Evolutionary conservation across 2,888 invertebrate genomes (phyloP).

Genomic region (Drosophila koepferae): DNA sequence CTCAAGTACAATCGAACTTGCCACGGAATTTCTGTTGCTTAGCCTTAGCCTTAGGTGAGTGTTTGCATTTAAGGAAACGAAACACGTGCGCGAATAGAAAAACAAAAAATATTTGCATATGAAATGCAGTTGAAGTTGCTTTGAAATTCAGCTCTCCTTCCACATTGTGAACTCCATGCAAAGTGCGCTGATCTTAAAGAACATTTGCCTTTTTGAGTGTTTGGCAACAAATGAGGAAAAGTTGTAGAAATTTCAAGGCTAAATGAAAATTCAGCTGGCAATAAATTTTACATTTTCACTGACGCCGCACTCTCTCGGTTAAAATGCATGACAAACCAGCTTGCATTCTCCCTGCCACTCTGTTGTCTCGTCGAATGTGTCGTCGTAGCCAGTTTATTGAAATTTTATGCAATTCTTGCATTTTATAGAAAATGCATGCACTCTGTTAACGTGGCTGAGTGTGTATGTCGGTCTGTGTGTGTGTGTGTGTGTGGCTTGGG

Average conservation of each 20-base stretch:
- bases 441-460: slow-evolving; percentile 7
- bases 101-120: slow-evolving; percentile 38
- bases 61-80: slow-evolving; percentile 13
- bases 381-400: slow-evolving; percentile 57
- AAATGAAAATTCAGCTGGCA: slow-evolving; percentile 41
- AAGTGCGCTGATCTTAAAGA: slow-evolving; percentile 8
- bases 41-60: background rate
- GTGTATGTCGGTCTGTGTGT: background rate
- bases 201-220: background rate
- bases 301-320: slow-evolving; percentile 48
- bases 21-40: background rate
- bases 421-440: slow-evolving; percentile 40
- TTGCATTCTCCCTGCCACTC: fast-evolving
- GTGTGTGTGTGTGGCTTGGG: background rate
- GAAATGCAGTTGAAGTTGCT: slow-evolving; percentile 21
- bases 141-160: background rate
- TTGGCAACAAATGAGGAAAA: slow-evolving; percentile 9
- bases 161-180: background rate
- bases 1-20: background rate
- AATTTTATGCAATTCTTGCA: slow-evolving; percentile 72
- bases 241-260: slow-evolving; percentile 25
- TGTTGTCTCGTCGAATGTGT: slow-evolving; percentile 20
- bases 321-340: slow-evolving; percentile 1
- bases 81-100: slow-evolving; percentile 47
- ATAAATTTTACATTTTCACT: slow-evolving; percentile 64